Evolutionary conservation across 2,888 invertebrate genomes (phyloP).

Genomic region (Sericinus montela): DNA sequence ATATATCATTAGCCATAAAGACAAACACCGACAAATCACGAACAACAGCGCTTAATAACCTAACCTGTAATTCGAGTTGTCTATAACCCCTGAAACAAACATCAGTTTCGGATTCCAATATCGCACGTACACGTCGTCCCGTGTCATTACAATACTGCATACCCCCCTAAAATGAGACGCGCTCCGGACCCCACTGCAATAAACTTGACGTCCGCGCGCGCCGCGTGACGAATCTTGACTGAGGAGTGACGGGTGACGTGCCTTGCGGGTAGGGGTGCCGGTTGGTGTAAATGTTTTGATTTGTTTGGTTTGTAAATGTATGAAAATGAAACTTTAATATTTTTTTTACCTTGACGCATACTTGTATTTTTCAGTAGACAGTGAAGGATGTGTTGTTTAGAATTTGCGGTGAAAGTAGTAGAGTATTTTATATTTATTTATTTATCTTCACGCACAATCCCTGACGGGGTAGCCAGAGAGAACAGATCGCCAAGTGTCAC

Average conservation of each 20-base stretch:
- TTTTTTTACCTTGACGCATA: no score
- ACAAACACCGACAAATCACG: no score
- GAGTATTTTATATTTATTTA: no score
- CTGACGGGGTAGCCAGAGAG: no score
- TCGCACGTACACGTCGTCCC: constrained; percentile 32
- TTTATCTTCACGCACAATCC: no score
- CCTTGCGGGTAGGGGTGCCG: constrained; percentile 23
- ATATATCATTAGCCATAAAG: no score
- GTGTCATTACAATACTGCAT: constrained; percentile 39
- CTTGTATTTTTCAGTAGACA: no score
- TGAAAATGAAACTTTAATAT: no score
- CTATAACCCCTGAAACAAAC: constrained; percentile 13
- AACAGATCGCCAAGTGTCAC: no score
- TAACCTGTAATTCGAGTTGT: not conserved
- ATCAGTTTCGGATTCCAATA: constrained; percentile 24
- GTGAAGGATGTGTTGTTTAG: no score
- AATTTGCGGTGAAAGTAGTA: no score
- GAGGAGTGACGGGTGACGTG: constrained; percentile 39
- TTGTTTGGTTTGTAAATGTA: not conserved
- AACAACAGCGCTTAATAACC: not conserved
- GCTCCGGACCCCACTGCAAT: constrained; percentile 41
- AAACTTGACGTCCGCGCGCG: constrained; percentile 47
- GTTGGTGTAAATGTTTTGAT: constrained; percentile 10
- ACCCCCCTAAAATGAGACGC: constrained; percentile 43
- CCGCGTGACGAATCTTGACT: constrained; percentile 69